phyloP scores from a whole-genome alignment of 2,797 vertebrate genomes.

The Rhabdophis nuchalis region DNA sequence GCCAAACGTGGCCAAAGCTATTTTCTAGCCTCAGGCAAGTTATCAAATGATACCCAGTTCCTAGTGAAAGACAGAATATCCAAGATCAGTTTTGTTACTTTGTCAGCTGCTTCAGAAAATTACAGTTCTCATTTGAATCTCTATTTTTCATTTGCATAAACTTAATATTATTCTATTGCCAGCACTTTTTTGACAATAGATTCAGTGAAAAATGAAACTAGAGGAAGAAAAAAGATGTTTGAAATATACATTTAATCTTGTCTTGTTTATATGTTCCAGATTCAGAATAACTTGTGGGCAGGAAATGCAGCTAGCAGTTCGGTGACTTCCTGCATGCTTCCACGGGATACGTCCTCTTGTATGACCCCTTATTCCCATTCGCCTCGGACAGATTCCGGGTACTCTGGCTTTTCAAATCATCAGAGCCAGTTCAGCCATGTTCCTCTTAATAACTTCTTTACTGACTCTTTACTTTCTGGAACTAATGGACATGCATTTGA shows the following conservation, averaged over 20 bases:
- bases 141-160: neutral
- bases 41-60: neutral
- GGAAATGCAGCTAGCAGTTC: slow-evolving; percentile 80
- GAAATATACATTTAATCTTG: slow-evolving; percentile 52
- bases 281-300: slow-evolving; percentile 96
- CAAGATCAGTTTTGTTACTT: neutral
- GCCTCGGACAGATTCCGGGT: slow-evolving; percentile 86
- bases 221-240: neutral
- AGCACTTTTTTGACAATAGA: slow-evolving; percentile 10
- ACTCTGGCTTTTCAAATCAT: slow-evolving; percentile 90
- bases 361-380: slow-evolving; percentile 91
- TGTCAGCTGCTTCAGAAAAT: neutral
- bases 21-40: neutral
- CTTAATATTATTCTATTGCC: neutral
- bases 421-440: slow-evolving; percentile 95
- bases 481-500: slow-evolving; percentile 88
- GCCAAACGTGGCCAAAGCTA: neutral
- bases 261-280: slow-evolving; percentile 77
- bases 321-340: slow-evolving; percentile 95
- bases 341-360: slow-evolving; percentile 93
- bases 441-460: slow-evolving; percentile 96
- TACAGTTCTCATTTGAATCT: neutral
- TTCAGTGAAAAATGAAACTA: slow-evolving; percentile 33
- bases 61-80: neutral
- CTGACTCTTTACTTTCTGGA: slow-evolving; percentile 90